Base-by-base conservation (phyloP, 2,888 invertebrate genomes). In the Nudaria mundana region DNA sequence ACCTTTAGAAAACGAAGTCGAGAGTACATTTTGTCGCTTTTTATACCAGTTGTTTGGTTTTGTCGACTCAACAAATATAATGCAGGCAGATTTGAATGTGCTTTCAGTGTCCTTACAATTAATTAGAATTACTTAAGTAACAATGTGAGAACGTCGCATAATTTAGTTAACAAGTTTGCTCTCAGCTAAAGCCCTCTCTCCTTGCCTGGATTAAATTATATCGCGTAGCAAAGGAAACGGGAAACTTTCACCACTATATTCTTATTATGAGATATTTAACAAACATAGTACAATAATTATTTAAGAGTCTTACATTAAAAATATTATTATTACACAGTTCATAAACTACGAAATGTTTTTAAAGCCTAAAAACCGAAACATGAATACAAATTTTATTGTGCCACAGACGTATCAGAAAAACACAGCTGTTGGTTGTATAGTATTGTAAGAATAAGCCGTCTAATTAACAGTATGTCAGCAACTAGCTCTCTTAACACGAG, bases 91-190 rank as follows among this genome's bases (percentile, higher is more conserved):
- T 56, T 45, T 37, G 54, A 65, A 62, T 54, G 57, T 59, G 55
- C 63, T 66, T 58, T 63, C 44, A 37, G 52, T 58, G 55, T 63
- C 53, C 59, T 65, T 62, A 66, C 71, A 72, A 72, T 71, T 69
- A 72, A 69, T 67, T 69, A 59, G 59, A 62, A 61, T 68, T 59
- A 58, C 60, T 55, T 50, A 62, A 64, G 72, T 63, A 59, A 43
- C 44, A 54, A 66, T 65, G 58, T 56, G 69, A 71, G 66, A 69
- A 69, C 58, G 72, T 67, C 62, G 56, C 71, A 67, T 72, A 75
- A 74, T 75, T 73, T 64, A 66, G 63, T 68, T 71, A 74, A 62
- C 61, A 72, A 74, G 66, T 75, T 71, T 68, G 68, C 33, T 33
- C 33, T 23, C n/a, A 69, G 63, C 59, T 54, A 44, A 56, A 61